Evolutionary conservation across 2,113 vertebrate species (phyloP).

Genomic region (Platycercus adscitus): DNA sequence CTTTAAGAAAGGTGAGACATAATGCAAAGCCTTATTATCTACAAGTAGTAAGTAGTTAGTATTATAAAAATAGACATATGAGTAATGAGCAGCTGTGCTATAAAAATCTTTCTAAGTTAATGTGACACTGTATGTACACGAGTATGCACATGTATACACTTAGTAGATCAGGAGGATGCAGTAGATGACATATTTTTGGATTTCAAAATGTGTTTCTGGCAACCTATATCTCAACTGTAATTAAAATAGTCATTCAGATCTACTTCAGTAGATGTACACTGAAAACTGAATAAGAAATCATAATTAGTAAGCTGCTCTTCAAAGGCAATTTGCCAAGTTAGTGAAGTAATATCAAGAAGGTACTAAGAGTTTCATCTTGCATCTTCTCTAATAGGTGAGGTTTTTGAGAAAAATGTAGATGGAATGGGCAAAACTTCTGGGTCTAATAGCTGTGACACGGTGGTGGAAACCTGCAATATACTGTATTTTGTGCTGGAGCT

Average conservation of each 20-base stretch:
- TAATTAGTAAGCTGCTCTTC: neutral
- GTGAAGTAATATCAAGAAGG: neutral
- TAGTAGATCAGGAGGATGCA: neutral
- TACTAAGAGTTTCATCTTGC: neutral
- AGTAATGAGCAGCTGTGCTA: neutral
- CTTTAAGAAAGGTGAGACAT: neutral
- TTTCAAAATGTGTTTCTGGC: neutral
- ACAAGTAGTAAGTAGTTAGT: neutral
- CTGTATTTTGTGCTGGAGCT: neutral
- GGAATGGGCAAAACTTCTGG: neutral
- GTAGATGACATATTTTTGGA: neutral
- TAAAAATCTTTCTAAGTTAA: neutral
- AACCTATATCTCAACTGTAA: neutral
- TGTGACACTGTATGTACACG: neutral
- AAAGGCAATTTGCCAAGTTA: neutral
- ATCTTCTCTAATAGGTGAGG: neutral
- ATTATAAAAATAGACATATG: neutral
- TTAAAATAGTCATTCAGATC: conserved; percentile 13
- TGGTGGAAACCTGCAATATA: neutral
- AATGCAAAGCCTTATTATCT: neutral
- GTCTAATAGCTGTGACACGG: neutral
- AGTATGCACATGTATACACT: neutral
- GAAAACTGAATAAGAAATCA: neutral
- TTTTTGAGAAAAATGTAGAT: neutral
- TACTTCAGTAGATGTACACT: neutral